Percentiles rank a stretch among this genome's conserved stretches.
These are phyloP conservation scores for Callithrix jacchus DNA, from an alignment of 2,113 vertebrate species.

Conservation along the genomic window DNA sequence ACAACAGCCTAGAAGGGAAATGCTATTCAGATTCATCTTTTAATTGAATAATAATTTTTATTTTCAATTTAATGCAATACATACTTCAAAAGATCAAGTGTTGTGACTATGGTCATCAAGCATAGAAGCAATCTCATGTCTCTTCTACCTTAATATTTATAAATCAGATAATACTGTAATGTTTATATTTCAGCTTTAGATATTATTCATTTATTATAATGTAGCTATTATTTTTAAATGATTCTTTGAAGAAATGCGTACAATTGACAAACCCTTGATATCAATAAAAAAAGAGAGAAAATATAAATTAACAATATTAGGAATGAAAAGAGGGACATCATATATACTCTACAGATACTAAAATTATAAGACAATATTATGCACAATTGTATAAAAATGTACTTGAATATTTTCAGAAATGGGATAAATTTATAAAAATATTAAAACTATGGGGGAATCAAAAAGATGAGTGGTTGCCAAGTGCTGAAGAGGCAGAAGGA, in stretches of 20 bases:
- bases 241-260: background rate
- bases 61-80: background rate
- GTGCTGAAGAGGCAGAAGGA: background rate
- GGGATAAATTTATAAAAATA: background rate
- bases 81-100: constrained; percentile 33
- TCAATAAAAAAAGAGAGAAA: background rate
- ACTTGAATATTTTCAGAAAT: background rate
- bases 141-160: background rate
- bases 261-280: background rate
- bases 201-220: constrained; percentile 22
- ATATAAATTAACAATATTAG: background rate
- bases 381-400: background rate
- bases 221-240: background rate
- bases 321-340: background rate
- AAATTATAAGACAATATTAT: background rate
- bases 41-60: constrained; percentile 54
- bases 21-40: background rate
- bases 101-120: background rate
- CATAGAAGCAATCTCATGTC: background rate
- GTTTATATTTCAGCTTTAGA: background rate
- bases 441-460: background rate
- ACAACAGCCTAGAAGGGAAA: background rate
- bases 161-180: background rate
- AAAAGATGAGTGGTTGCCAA: background rate
- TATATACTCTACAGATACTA: background rate